Evolutionary conservation across 2,797 vertebrate species (phyloP), one percentile per base, ranked within the genome.

Genomic region (Neoniphon sammara): DNA sequence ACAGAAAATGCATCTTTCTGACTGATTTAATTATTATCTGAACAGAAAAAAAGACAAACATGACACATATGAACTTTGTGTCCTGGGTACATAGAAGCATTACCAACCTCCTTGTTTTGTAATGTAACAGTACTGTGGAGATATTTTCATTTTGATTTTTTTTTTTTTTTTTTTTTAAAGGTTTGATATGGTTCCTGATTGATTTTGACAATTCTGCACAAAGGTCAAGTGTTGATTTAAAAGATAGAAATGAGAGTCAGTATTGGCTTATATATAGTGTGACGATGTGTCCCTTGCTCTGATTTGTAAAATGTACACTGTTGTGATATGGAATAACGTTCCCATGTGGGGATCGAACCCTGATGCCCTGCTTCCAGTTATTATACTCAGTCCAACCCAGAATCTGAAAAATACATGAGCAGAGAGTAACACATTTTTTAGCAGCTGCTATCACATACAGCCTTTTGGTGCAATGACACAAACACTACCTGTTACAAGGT

Each of bases 191-290:
- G 80, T 88, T 87, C 62, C 62, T 83, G 42, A 56, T 79, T 77
- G 54, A 73, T 85, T 69, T 65, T 46, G 71, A 77, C 73, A 53
- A 73, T 60, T 85, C 84, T 91, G 86, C 87, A 88, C 80, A 91
- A 92, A 93, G 91, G 89, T 91, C 90, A 92, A 91, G 89, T 91
- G 91, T 92, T 92, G 90, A 80, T 90, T 86, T 84, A 77, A 85
- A 75, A 66, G 59, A 49, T 12, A 39, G 44, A 59, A 59, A 63
- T 55, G 60, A 54, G 47, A 88, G 58, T 66, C 64, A 30, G 25
- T 53, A 68, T 54, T 69, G 75, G 54, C 61, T 67, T 30, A 63
- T 73, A 76, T 17, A 73, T 74, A 79, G 56, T 62, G 23, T 1
- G n/a, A 52, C 67, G 30, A 72, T 68, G 74, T 77, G 64, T 63